Conservation (phyloP, 2,797 vertebrate species). For the Megalops cyprinoides region DNA sequence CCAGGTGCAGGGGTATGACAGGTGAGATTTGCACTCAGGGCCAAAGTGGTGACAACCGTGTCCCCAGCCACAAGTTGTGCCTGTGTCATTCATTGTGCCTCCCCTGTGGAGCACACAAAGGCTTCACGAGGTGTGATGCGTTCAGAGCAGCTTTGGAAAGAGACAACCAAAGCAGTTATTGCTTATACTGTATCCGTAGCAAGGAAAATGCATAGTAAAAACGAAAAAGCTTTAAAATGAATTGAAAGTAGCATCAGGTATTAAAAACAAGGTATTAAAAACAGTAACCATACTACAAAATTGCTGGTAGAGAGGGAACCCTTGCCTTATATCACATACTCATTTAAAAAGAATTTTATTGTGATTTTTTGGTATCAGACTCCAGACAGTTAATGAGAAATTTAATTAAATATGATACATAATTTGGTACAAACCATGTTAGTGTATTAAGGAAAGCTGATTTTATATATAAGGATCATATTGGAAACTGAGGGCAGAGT, state of each 20-base stretch:
- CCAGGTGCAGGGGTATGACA: constrained; percentile 12
- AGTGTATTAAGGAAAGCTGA: not conserved
- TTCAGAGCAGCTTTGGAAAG: too few species aligned
- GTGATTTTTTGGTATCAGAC: constrained; percentile 28
- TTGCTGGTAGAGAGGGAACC: not conserved
- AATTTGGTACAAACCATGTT: constrained; percentile 9
- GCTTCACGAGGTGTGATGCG: not conserved
- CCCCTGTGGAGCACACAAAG: not conserved
- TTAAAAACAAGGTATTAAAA: constrained; percentile 25
- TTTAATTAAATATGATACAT: constrained; percentile 33
- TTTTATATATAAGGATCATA: not conserved
- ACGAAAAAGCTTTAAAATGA: constrained; percentile 7
- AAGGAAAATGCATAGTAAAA: constrained; percentile 1
- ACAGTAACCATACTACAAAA: not conserved
- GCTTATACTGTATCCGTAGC: too few species aligned
- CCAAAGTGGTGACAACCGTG: not conserved
- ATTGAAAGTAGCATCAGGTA: too few species aligned
- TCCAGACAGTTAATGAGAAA: constrained; percentile 17
- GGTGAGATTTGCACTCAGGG: not conserved
- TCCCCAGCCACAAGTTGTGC: not conserved
- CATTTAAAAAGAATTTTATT: constrained; percentile 27
- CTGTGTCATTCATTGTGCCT: not conserved
- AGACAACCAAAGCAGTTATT: too few species aligned
- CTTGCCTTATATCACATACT: constrained; percentile 18
- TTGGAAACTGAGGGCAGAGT: not conserved